A percentile compares a stretch with the other conserved stretches of the same genome.
These are phyloP conservation scores for Musca domestica DNA, from an alignment of 1,140 invertebrate species.

Conservation along the genomic window DNA sequence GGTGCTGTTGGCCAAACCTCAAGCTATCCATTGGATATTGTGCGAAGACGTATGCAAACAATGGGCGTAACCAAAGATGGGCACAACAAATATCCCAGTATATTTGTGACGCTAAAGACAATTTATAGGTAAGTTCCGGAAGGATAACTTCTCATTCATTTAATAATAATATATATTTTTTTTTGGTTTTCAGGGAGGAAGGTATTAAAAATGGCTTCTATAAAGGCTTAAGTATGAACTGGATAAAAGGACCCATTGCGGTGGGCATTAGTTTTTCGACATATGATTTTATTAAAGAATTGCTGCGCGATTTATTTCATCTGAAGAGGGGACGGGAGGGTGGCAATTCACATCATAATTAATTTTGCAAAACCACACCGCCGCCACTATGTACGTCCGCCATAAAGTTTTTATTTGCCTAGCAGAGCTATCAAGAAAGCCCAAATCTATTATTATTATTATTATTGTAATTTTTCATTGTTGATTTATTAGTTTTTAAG, in stretches of 20 bases:
- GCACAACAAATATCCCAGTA: slow-evolving; percentile 37
- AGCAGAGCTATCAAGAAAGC: too few species aligned
- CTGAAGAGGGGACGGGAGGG: slow-evolving; percentile 40
- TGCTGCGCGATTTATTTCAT: slow-evolving; percentile 54
- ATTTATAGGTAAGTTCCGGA: slow-evolving; percentile 43
- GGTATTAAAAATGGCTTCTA: slow-evolving; percentile 88
- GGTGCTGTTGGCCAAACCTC: slow-evolving; percentile 92
- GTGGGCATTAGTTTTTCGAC: slow-evolving; percentile 98
- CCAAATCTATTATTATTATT: too few species aligned
- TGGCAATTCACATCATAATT: neutral
- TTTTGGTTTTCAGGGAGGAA: slow-evolving; percentile 66
- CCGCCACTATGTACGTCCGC: too few species aligned
- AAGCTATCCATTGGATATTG: slow-evolving; percentile 76
- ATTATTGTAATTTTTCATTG: too few species aligned
- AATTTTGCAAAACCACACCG: too few species aligned
- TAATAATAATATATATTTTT: neutral
- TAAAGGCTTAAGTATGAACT: slow-evolving; percentile 98
- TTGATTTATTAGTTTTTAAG: too few species aligned
- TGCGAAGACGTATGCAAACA: slow-evolving; percentile 52
- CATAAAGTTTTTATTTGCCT: too few species aligned
- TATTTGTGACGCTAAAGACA: slow-evolving; percentile 41
- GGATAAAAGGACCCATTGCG: slow-evolving; percentile 97
- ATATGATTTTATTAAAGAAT: slow-evolving; percentile 79
- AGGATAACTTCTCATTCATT: neutral
- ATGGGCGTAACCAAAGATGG: slow-evolving; percentile 38